phyloP scores from a whole-genome alignment of 2,888 invertebrate species.

The Piscicola geometra region DNA sequence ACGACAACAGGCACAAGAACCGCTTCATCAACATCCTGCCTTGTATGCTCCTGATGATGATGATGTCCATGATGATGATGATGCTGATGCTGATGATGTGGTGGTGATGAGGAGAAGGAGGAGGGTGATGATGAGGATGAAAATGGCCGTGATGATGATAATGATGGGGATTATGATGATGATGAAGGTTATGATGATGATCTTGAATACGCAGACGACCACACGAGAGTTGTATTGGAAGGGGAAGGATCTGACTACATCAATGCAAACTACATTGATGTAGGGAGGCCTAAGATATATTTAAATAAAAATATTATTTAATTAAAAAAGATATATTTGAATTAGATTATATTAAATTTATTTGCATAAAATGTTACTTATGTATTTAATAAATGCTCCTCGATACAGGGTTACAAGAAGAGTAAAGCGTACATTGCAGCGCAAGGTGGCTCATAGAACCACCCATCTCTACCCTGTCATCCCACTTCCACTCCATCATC shows the following conservation, averaged over 20 bases:
- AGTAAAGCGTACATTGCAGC: constrained; percentile 58
- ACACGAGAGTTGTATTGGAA: constrained; percentile 52
- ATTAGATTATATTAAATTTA: too few species aligned
- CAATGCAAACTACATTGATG: constrained; percentile 55
- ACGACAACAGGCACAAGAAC: constrained; percentile 44
- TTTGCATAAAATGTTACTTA: too few species aligned
- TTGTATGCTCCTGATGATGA: constrained; percentile 36
- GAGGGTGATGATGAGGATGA: background rate
- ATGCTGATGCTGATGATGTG: background rate
- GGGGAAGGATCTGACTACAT: constrained; percentile 53
- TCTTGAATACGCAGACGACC: constrained; percentile 50
- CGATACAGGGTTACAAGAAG: constrained; percentile 57
- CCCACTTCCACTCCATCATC: too few species aligned
- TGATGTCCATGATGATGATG: background rate
- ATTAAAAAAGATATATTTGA: too few species aligned
- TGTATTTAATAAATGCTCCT: too few species aligned
- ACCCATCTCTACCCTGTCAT: too few species aligned
- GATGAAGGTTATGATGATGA: background rate
- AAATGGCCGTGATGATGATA: too few species aligned
- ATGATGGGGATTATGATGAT: constrained; percentile 1
- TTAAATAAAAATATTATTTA: too few species aligned
- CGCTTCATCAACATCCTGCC: constrained; percentile 45
- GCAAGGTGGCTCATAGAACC: constrained; percentile 56
- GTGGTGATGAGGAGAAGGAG: background rate
- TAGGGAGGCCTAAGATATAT: too few species aligned